Conservation (phyloP, 2,888 invertebrate species). For the Halictus quadricinctus region DNA sequence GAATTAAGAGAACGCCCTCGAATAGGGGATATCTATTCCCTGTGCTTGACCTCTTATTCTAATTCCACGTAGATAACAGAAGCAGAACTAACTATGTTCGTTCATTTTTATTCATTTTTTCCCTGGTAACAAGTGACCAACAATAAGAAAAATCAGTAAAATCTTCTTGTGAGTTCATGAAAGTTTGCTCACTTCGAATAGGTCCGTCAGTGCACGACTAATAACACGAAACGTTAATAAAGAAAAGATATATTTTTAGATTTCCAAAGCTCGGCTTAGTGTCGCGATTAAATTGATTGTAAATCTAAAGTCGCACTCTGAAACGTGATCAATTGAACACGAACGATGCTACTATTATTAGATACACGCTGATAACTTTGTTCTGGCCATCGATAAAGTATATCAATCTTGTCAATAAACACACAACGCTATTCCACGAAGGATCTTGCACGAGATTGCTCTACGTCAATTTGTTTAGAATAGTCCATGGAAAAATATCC, state of each 20-base stretch:
- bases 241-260: not conserved
- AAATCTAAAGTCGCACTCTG: not conserved
- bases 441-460: not conserved
- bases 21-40: slow-evolving; percentile 53
- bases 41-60: slow-evolving; percentile 27
- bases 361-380: not conserved
- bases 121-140: not conserved
- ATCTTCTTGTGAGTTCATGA: no score
- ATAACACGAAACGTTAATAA: no score
- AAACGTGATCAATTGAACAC: not conserved
- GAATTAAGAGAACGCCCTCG: slow-evolving; percentile 63
- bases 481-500: not conserved
- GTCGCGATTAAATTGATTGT: not conserved
- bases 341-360: slow-evolving; percentile 2
- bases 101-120: not conserved
- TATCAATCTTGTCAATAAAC: slow-evolving; percentile 1
- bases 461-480: not conserved
- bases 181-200: no score
- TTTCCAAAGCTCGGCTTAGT: not conserved
- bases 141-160: no score
- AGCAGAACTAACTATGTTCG: not conserved
- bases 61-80: not conserved
- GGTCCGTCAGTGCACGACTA: no score
- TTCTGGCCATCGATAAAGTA: not conserved
- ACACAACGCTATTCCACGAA: not conserved